Percentiles rank a stretch among this genome's conserved stretches.
These are phyloP conservation scores for Macrosteles quadrilineatus DNA, from an alignment of 1,140 invertebrate species.

Conservation along the genomic window DNA sequence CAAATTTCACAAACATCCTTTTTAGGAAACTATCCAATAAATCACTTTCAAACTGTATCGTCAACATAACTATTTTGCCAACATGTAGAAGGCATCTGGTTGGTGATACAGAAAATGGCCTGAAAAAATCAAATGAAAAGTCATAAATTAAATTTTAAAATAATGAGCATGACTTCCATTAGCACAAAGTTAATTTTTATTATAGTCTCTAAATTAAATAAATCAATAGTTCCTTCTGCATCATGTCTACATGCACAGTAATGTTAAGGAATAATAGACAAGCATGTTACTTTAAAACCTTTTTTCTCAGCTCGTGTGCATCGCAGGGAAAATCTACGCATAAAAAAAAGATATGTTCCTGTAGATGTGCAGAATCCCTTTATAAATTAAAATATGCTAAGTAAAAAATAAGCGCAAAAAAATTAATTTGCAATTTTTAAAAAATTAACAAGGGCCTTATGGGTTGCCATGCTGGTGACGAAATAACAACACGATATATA, in stretches of 20 bases:
- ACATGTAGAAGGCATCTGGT: not conserved
- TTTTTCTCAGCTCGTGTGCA: too few species aligned
- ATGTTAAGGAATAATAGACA: not conserved
- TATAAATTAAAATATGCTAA: too few species aligned
- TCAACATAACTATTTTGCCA: not conserved
- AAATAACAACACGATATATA: too few species aligned
- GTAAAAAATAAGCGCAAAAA: too few species aligned
- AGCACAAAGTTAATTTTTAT: not conserved
- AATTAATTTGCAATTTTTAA: too few species aligned
- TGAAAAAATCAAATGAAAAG: not conserved
- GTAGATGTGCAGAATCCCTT: too few species aligned
- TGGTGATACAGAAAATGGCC: not conserved
- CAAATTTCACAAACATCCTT: not conserved
- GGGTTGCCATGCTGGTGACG: too few species aligned
- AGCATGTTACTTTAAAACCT: too few species aligned
- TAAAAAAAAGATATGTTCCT: not conserved
- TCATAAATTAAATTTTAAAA: not conserved
- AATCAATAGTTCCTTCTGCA: not conserved
- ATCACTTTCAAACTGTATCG: constrained; percentile 5
- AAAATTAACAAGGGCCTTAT: too few species aligned
- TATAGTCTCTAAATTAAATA: not conserved
- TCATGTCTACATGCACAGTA: not conserved
- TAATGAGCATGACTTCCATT: not conserved
- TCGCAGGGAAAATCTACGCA: not conserved
- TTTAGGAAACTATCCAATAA: not conserved